Evolutionary conservation across 64 coral and sea anemone genomes (phyloP), one percentile per base, ranked within the genome.

Genomic region (Actinia tenebrosa): DNA sequence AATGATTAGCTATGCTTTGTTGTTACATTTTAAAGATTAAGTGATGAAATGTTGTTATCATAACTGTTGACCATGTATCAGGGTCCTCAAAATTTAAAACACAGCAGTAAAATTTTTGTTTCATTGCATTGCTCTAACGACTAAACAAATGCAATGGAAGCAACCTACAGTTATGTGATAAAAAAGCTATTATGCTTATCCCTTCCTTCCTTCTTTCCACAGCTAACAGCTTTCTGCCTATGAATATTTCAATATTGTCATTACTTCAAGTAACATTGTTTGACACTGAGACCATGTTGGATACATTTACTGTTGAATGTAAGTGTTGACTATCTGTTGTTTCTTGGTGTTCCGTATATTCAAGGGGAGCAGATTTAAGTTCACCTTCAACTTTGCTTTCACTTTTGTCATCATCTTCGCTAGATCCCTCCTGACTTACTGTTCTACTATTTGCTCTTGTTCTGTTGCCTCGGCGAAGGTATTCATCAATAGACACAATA

Each of bases 401-500:
- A 75, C 11, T 53, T 52, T 81, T 81, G 45, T 81, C 79, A 15
- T 81, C 79, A 9, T 81, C 79, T 50, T 81, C 79, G 5, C 43
- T 45, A 9, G 50, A 81, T 22, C 56, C 83, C 17, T 85, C 83
- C 26, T 61, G 83, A 85, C 83, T 85, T 22, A 81, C 44, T 81
- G 83, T 59, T 54, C 83, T 85, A 60, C 83, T 85, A 60, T 64
- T 61, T 18, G 83, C 53, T 45, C 90, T 47, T 37, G 90, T 45
- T 61, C 90, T 92, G 44, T 92, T 92, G 2, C 90, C 90, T 14
- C 90, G 86, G 60, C 90, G 84, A 1, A 92, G 86, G 80, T 46
- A 92, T 59, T 92, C 90, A 60, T 92, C 90, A 64, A 92, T 92
- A 5, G 90, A 92, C 18, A 92, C 59, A 72, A 92, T 52, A 27